A percentile compares a stretch with the other conserved stretches of the same genome.
Conservation (phyloP, 2,888 invertebrate genomes). For the Protonemura montana region DNA sequence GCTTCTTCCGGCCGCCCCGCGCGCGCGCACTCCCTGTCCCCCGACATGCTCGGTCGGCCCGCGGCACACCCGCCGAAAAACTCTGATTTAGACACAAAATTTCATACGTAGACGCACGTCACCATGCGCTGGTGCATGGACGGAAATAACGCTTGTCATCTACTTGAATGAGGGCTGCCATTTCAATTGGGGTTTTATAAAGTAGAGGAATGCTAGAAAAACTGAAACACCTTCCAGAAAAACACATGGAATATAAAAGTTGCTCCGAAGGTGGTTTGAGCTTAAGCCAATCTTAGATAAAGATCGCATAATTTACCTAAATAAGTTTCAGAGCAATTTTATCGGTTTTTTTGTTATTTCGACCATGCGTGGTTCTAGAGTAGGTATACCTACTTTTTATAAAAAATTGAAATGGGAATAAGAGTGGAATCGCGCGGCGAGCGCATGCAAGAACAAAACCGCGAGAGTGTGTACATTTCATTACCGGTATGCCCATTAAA, state of each 20-base stretch:
- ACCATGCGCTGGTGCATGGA: background rate
- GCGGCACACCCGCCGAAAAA: background rate
- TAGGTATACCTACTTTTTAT: background rate
- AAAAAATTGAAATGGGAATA: background rate
- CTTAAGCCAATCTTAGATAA: background rate
- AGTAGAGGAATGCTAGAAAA: background rate
- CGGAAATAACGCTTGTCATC: background rate
- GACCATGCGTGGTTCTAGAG: background rate
- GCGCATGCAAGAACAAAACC: background rate
- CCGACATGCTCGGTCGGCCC: background rate
- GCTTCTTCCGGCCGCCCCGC: background rate
- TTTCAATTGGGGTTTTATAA: background rate
- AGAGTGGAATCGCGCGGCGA: background rate
- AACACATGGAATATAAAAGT: background rate
- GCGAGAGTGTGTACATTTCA: background rate
- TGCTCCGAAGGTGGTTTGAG: background rate
- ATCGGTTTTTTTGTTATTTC: background rate
- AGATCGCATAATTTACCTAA: background rate
- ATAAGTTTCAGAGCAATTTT: background rate
- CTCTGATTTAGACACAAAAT: background rate
- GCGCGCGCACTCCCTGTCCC: background rate
- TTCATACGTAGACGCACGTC: background rate
- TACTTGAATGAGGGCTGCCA: background rate
- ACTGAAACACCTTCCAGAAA: background rate
- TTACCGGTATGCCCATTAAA: background rate